Evolutionary conservation across 2,888 invertebrate species (phyloP).

Genomic region (Phrixothrix hirtus): DNA sequence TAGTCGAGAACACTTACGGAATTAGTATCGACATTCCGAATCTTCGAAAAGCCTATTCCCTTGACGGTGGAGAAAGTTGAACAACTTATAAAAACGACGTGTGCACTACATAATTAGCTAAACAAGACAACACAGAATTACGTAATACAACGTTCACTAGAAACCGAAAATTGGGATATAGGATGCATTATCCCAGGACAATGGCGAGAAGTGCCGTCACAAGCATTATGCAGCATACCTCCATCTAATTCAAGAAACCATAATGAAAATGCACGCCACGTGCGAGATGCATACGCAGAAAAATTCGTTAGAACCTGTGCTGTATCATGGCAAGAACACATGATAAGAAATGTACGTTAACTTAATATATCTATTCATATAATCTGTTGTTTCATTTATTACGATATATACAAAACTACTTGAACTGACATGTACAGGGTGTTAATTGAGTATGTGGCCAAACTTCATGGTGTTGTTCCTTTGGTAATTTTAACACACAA

Average conservation of each 20-base stretch:
- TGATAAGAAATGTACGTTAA: constrained; percentile 1
- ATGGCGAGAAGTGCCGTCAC: constrained; percentile 1
- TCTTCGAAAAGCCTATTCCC: constrained; percentile 2
- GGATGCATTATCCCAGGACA: too few relatives aligned
- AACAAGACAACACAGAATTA: not conserved
- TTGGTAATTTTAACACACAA: too few relatives aligned
- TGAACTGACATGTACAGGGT: too few relatives aligned
- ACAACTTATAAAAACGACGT: constrained; percentile 3
- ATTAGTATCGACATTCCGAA: too few relatives aligned
- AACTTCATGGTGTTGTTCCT: too few relatives aligned
- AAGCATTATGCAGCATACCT: not conserved
- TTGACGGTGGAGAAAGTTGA: constrained; percentile 1
- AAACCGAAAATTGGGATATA: constrained; percentile 1
- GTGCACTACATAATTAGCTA: not conserved
- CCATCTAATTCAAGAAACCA: constrained; percentile 1
- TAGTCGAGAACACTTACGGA: constrained; percentile 1
- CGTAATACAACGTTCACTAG: constrained; percentile 2
- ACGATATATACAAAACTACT: too few relatives aligned
- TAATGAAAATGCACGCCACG: not conserved
- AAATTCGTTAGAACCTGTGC: not conserved
- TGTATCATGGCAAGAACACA: constrained; percentile 2
- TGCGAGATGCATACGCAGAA: constrained; percentile 3
- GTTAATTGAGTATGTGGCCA: too few relatives aligned
- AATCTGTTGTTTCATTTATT: too few relatives aligned
- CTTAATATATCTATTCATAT: not conserved